phyloP scores from a whole-genome alignment of 2,113 vertebrate genomes.

The Promerops cafer region DNA sequence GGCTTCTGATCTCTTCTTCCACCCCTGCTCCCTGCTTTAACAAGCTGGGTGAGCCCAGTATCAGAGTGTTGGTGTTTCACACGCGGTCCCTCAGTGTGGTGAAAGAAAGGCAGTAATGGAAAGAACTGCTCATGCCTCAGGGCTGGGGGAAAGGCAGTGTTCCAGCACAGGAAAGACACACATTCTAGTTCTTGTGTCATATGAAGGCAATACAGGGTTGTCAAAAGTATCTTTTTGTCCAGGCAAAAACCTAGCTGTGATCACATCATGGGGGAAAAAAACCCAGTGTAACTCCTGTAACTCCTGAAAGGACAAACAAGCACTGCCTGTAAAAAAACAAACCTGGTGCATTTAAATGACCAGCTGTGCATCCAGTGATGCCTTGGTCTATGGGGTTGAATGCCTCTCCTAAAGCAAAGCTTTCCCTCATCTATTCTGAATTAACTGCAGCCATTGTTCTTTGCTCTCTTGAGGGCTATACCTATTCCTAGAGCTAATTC shows the following conservation, averaged over 20 bases:
- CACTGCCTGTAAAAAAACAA: not conserved
- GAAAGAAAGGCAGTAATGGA: not conserved
- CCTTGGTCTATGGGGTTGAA: not conserved
- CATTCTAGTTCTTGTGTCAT: not conserved
- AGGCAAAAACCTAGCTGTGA: not conserved
- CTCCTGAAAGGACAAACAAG: not conserved
- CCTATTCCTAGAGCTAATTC: not conserved
- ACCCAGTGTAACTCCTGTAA: not conserved
- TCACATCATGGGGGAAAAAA: not conserved
- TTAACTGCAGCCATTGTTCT: not conserved
- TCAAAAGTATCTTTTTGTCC: not conserved
- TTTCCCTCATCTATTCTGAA: not conserved
- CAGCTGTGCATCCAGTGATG: not conserved
- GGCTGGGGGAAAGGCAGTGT: not conserved
- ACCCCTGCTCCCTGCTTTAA: not conserved
- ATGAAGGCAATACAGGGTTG: not conserved
- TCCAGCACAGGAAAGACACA: not conserved
- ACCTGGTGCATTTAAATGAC: not conserved
- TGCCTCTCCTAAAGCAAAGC: not conserved
- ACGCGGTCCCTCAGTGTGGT: fast-evolving
- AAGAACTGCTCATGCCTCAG: not conserved
- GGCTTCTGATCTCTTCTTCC: not conserved
- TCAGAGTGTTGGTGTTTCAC: not conserved
- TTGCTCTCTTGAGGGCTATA: not conserved
- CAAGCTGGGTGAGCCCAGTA: not conserved